A percentile compares a stretch with the other conserved stretches of the same genome.
These are phyloP conservation scores for Seriola rivoliana DNA, from an alignment of 2,113 vertebrate genomes.

Conservation along the genomic window DNA sequence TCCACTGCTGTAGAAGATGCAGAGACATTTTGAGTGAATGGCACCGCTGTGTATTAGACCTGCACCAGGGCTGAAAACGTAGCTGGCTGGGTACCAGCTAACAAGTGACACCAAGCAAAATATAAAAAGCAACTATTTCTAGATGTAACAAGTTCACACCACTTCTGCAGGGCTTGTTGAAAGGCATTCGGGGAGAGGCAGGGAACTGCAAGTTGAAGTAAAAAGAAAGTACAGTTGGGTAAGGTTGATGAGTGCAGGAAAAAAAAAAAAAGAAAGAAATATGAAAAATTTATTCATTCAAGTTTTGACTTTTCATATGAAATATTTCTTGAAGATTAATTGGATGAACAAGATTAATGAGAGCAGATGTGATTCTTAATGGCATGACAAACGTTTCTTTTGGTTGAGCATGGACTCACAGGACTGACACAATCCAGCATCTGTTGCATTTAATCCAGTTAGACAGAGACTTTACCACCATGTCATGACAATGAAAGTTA, in stretches of 20 bases:
- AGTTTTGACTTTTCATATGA: not conserved
- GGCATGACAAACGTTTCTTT: not conserved
- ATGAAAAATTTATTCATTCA: not conserved
- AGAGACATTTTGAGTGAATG: no score
- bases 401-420: slow-evolving; percentile 21
- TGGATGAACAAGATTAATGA: slow-evolving; percentile 17
- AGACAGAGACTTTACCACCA: not conserved
- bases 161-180: not conserved
- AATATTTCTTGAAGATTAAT: no score
- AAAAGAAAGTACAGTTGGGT: not conserved
- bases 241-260: not conserved
- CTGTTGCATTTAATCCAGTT: slow-evolving; percentile 25
- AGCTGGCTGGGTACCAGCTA: not conserved
- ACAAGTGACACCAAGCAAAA: not conserved
- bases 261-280: not conserved
- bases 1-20: no score
- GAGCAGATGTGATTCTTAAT: slow-evolving; percentile 32
- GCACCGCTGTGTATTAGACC: not conserved
- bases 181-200: no score
- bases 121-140: not conserved
- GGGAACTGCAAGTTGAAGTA: not conserved
- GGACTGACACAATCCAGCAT: slow-evolving; percentile 17
- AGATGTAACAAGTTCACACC: not conserved
- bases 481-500: not conserved
- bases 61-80: not conserved